Evolutionary conservation across 1,140 invertebrate species (phyloP), one percentile per base, ranked within the genome.

Genomic region (Antheraea pernyi): DNA sequence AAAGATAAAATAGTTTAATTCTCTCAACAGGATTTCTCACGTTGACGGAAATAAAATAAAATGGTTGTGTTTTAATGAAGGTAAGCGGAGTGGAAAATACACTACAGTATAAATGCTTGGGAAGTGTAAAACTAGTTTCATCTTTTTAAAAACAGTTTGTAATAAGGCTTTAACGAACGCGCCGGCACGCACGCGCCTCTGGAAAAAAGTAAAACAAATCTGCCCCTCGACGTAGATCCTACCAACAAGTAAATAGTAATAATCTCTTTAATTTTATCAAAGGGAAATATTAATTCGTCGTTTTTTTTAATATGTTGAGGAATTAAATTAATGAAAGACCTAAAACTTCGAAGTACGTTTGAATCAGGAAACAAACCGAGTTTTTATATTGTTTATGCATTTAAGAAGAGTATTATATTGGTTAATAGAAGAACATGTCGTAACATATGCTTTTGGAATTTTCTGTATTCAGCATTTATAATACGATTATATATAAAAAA

Each of bases 81-180:
- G 53, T 30, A 63, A 69, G 30, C 42, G 30, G 62, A 18, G 42
- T 70, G 63, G 67, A 70, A 70, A 70, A 70, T 70, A 60, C 53
- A 65, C 19, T 61, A 53, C 69, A 69, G 22, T 59, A 69, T 65
- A 66, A 39, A 39, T 18, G 58, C 59, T 69, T 53, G 39, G 30
- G n/a, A 59, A 72, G 66, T 63, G 59, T 67, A 59, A 64, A 73
- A 73, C 65, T 67, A 72, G 65, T 70, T 69, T 68, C 62, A 70
- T 68, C 64, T 65, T 70, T 72, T 75, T 64, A 69, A 30, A 77
- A 71, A 74, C 65, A 70, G 67, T 70, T 68, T 71, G 68, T 69
- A 58, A 69, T 65, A 46, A 69, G 61, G 72, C 61, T 73, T 65
- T 74, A 75, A 72, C 73, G 66, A 67, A 77, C 59, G 73, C 70